Evolutionary conservation across 2,113 vertebrate genomes (phyloP), one percentile per base, ranked within the genome.

Genomic region (Columba janthina): DNA sequence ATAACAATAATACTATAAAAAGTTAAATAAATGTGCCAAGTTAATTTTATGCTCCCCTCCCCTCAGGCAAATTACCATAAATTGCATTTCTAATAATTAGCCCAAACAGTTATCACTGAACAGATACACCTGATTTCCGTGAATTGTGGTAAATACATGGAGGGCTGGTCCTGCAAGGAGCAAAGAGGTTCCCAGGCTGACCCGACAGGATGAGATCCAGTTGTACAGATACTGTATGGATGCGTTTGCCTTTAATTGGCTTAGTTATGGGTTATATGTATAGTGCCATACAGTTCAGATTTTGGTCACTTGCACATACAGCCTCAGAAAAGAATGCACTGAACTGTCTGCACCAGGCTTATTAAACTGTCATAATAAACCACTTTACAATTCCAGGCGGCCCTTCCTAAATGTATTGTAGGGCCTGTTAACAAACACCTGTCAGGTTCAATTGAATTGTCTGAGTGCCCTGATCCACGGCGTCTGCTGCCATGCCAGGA

Each of bases 1-100:
- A 72, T 91, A 94, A 95, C 56, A 94, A 56, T 77, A 78, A 69
- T 86, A 54, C 8, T 53, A 58, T 44, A 69, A 86, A 90, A 96
- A 96, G 92, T 97, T 95, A 96, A 96, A 90, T 94, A 95, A 96
- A 88, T 89, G 62, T 88, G 69, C 94, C 86, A 61, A 86, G 94
- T 96, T 97, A 96, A 97, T 97, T 96, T 94, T 95, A 74, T 85
- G 64, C 77, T 97, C 96, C 61, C 50, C 78, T 96, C 85, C 61
- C 94, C 79, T 96, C 89, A 34, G 32, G 89, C 95, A 95, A 85
- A 96, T 87, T 57, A 88, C 57, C 62, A 69, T 85, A 94, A 71
- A 62, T 64, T 92, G 82, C 93, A 72, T 95, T 79, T 92, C 50
- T 78, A 54, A 93, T 97, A 88, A 96, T 96, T 91, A 96, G 82